phyloP scores from a whole-genome alignment of 2,797 vertebrate genomes.

The Ctenopoma kingsleyae region DNA sequence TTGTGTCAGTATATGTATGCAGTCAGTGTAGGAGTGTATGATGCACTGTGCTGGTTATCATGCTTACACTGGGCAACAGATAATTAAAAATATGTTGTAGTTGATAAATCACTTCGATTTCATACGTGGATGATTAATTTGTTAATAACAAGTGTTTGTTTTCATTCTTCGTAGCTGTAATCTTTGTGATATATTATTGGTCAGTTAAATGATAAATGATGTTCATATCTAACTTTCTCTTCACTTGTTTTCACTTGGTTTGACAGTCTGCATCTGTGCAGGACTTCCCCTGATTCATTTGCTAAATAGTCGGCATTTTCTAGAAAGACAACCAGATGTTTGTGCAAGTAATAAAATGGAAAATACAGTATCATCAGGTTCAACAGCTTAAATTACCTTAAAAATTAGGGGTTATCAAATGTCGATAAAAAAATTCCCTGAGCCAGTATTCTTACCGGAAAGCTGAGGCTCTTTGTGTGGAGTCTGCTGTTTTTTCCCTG shows the following conservation, averaged over 20 bases:
- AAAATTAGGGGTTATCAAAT: neutral
- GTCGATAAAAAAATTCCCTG: neutral
- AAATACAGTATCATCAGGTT: neutral
- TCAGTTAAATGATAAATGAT: neutral
- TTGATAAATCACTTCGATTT: neutral
- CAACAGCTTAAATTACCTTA: neutral
- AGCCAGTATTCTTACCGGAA: conserved; percentile 85
- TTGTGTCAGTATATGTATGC: conserved; percentile 2
- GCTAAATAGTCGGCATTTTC: neutral
- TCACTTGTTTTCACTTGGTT: neutral
- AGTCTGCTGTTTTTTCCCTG: conserved; percentile 87
- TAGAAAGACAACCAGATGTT: neutral
- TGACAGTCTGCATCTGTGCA: neutral
- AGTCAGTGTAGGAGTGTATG: neutral
- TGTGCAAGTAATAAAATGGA: neutral
- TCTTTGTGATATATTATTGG: neutral
- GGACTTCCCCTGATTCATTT: neutral
- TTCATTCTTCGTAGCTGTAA: neutral
- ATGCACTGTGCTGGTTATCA: neutral
- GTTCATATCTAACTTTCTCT: neutral
- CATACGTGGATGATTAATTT: neutral
- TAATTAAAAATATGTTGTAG: conserved; percentile 1
- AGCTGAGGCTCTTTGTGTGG: conserved; percentile 84
- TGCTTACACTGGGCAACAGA: neutral
- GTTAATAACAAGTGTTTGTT: neutral